These are phyloP conservation scores for Propithecus perrieri DNA, from an alignment of 2,797 vertebrate species.

Conservation along the genomic window DNA sequence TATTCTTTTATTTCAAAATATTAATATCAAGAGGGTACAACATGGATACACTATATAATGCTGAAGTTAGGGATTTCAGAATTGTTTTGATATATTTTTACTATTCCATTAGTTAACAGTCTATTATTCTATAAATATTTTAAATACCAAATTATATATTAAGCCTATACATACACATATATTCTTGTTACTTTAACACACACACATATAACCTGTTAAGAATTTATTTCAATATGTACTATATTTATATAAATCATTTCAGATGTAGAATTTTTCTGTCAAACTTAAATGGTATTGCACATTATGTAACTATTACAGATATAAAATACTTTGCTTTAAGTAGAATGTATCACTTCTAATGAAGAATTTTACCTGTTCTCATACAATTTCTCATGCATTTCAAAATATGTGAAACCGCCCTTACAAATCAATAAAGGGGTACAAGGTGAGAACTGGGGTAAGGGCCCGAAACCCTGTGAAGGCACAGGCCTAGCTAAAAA, in stretches of 20 bases:
- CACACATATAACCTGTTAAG: background rate
- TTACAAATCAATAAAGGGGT: no score
- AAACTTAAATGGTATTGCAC: background rate
- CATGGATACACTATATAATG: no score
- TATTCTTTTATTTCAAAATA: no score
- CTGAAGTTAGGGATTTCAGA: background rate
- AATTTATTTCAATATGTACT: background rate
- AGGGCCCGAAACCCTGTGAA: no score
- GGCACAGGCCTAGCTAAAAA: no score
- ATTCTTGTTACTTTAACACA: background rate
- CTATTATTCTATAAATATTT: background rate
- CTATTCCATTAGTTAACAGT: background rate
- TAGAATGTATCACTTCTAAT: background rate
- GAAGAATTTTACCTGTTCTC: background rate
- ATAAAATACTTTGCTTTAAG: background rate
- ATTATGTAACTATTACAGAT: background rate
- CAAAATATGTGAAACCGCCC: background rate
- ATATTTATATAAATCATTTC: background rate
- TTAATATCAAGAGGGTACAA: no score
- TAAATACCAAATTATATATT: background rate
- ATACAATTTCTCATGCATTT: background rate
- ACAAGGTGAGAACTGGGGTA: no score
- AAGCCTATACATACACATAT: background rate
- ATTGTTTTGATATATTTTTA: background rate
- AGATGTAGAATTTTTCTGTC: background rate